Base-by-base conservation (phyloP, 2,888 invertebrate species). In the Nemapogon koenigi region DNA sequence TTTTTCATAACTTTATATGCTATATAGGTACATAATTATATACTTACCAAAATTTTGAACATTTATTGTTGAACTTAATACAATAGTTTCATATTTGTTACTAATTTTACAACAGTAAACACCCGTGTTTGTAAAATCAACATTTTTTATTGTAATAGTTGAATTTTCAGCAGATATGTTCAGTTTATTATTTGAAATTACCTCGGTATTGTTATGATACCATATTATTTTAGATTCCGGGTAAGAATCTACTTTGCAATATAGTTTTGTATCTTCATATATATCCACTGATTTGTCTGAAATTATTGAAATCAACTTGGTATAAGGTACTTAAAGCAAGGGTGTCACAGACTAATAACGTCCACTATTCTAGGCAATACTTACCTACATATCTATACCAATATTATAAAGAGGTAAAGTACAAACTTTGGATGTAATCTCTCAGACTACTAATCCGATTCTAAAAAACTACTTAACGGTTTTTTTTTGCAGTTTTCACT, bases 91-190 rank as follows among this genome's bases (percentile, higher is more conserved):
- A 46, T 52, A 69, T 1, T 64, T 66, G 53, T 85, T 85, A 22
- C 64, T 63, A 1, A 81, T 83, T 25, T 61, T 59, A 51, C 85
- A 85, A 1, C 54, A 57, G 46, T 84, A 85, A 10, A 57, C 48
- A 0, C 85, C 85, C 2, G 73, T 43, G 40, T 73, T 50, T 2
- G 47, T 42, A 19, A 71, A 68, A 30, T 62, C 57, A 1, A 70
- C 56, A 35, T 51, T 59, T 15, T 52, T 48, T 17, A 79, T 51
- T 13, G 51, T 49, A 2, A 76, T 39, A 2, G 52, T 53, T 1
- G 50, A 46, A 3, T 49, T 49, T 25, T 65, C 55, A 6, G 57
- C 55, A 0, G 56, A 48, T 4, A 60, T 15, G 1, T 55, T 45
- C 2, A 57, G 44, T 19, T 59, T 59, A 4, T 44, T 42, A 19